Evolutionary conservation across 1,140 invertebrate species (phyloP).

Genomic region (Gonioctena quinquepunctata): DNA sequence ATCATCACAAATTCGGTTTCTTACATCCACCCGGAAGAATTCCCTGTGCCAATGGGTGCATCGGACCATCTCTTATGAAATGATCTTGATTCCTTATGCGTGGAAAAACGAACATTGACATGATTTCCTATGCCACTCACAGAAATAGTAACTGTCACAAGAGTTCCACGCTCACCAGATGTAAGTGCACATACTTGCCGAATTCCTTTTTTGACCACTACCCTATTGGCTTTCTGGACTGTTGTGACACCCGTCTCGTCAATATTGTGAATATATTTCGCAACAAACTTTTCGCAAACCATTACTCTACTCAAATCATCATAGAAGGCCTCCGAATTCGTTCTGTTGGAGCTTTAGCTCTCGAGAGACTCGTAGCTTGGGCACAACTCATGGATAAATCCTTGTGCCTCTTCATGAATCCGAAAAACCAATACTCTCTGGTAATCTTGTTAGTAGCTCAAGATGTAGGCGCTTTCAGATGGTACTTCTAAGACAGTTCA

Average conservation of each 20-base stretch:
- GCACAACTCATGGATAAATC: constrained; percentile 54
- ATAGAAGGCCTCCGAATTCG: constrained; percentile 47
- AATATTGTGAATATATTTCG: no score
- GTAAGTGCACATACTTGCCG: constrained; percentile 5
- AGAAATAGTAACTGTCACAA: constrained; percentile 23
- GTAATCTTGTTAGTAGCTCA: constrained; percentile 45
- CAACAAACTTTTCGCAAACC: no score
- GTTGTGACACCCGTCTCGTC: no score
- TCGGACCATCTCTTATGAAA: constrained; percentile 55
- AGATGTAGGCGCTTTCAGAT: no score
- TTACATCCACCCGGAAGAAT: constrained; percentile 56
- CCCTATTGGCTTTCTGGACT: no score
- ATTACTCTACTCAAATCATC: no score
- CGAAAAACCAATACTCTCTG: constrained; percentile 55
- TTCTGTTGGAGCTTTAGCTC: constrained; percentile 58
- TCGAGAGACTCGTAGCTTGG: constrained; percentile 55
- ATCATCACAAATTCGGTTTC: constrained; percentile 47
- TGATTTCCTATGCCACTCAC: constrained; percentile 46
- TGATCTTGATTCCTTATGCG: constrained; percentile 38
- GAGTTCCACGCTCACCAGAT: background rate
- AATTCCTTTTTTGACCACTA: no score
- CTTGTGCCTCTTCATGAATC: constrained; percentile 55
- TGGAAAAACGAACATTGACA: constrained; percentile 54
- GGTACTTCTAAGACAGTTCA: no score
- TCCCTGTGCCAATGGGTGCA: constrained; percentile 49